Evolutionary conservation across 2,113 vertebrate species (phyloP).

Genomic region (Pelodiscus sinensis): DNA sequence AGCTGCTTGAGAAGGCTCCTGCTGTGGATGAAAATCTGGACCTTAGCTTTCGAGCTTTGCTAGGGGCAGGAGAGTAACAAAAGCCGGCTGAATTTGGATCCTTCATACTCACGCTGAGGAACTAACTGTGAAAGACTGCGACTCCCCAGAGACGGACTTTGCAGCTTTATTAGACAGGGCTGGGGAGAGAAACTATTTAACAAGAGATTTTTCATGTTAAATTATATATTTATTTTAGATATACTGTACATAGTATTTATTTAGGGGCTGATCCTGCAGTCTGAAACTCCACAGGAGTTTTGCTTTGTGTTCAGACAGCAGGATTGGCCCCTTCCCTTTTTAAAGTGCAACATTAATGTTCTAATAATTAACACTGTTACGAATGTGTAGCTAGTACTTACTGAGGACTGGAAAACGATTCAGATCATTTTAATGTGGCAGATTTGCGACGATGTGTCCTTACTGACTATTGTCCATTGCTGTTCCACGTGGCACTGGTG

Average conservation of each 20-base stretch:
- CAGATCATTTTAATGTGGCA: not conserved
- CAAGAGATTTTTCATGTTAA: conserved; percentile 82
- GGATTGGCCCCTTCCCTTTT: conserved; percentile 49
- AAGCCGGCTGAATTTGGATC: conserved; percentile 35
- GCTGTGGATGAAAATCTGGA: conserved; percentile 6
- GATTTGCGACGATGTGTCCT: not conserved
- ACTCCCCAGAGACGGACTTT: conserved; percentile 67
- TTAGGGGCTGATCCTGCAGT: conserved; percentile 52
- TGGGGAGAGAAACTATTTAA: conserved; percentile 76
- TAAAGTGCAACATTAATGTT: conserved; percentile 70
- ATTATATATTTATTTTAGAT: conserved; percentile 88
- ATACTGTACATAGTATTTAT: conserved; percentile 87
- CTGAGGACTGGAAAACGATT: not conserved
- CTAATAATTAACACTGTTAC: conserved; percentile 78
- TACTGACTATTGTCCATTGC: conserved; percentile 6
- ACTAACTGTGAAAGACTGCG: conserved; percentile 80
- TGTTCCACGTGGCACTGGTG: conserved; percentile 25
- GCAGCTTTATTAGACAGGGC: conserved; percentile 70
- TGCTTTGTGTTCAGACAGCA: not conserved
- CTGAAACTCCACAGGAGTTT: not conserved
- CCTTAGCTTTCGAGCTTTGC: not conserved
- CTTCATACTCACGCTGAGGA: conserved; percentile 47
- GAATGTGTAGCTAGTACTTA: not conserved
- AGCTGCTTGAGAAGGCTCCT: not conserved
- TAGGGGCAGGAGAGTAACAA: conserved; percentile 7